Percentiles rank a stretch among this genome's conserved stretches.
phyloP scores from a whole-genome alignment of 2,888 invertebrate genomes.

The Gryllus longicercus region DNA sequence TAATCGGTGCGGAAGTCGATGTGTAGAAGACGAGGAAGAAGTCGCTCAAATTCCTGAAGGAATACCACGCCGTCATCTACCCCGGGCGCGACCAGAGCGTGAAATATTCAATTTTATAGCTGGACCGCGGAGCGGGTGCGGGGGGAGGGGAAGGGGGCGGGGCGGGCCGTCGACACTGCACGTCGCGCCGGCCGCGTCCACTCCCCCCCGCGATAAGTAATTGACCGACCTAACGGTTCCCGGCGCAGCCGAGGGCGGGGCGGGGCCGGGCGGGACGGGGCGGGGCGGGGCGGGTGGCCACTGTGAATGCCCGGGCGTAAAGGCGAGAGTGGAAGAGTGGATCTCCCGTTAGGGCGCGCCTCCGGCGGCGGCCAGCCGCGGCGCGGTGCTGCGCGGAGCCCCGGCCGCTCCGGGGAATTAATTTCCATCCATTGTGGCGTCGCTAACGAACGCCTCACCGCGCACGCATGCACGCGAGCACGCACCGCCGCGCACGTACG shows the following conservation, averaged over 20 bases:
- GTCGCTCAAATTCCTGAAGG: background rate
- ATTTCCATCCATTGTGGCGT: constrained; percentile 2
- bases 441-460: background rate
- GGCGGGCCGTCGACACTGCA: background rate
- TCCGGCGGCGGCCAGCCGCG: background rate
- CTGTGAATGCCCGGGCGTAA: background rate
- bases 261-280: background rate
- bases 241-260: too few species aligned
- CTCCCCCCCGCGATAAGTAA: too few species aligned
- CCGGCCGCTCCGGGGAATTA: background rate
- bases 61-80: background rate
- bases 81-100: background rate
- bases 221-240: too few species aligned
- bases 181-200: too few species aligned
- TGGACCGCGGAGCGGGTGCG: background rate
- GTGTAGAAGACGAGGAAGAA: background rate
- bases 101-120: background rate
- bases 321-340: constrained; percentile 1
- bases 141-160: background rate
- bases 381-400: background rate
- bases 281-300: background rate
- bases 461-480: background rate
- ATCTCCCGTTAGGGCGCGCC: background rate
- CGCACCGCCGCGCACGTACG: background rate
- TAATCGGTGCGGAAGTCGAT: too few species aligned